Evolutionary conservation across 2,797 vertebrate genomes (phyloP).

Genomic region (Oreortyx pictus): DNA sequence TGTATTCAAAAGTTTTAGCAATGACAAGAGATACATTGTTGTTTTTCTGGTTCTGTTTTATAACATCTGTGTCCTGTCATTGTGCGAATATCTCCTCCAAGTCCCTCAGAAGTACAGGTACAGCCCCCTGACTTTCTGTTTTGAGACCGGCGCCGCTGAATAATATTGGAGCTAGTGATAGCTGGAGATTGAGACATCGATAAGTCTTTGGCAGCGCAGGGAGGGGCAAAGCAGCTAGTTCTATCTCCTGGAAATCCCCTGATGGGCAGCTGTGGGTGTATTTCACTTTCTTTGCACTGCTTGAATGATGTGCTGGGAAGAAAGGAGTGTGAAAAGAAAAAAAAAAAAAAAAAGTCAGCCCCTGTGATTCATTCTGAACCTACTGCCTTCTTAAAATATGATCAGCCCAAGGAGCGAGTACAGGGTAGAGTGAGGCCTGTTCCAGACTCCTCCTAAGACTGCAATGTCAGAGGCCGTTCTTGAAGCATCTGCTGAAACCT

Average conservation of each 20-base stretch:
- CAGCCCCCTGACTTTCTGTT: slow-evolving; percentile 5
- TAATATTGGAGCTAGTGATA: slow-evolving; percentile 18
- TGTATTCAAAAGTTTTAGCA: background rate
- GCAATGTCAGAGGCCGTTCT: background rate
- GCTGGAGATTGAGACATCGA: slow-evolving; percentile 10
- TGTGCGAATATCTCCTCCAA: background rate
- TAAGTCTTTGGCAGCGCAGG: slow-evolving; percentile 20
- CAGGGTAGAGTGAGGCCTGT: background rate
- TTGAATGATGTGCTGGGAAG: background rate
- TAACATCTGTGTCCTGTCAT: background rate
- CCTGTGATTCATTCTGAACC: slow-evolving; percentile 38
- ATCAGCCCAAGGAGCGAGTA: background rate
- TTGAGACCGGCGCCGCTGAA: background rate
- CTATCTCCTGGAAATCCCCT: slow-evolving; percentile 52
- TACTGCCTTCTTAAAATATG: background rate
- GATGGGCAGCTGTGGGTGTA: slow-evolving; percentile 30
- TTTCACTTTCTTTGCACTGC: slow-evolving; percentile 42
- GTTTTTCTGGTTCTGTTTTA: background rate
- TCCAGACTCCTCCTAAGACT: slow-evolving; percentile 11
- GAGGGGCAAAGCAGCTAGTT: slow-evolving; percentile 28
- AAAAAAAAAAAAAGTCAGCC: background rate
- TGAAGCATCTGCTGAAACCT: background rate
- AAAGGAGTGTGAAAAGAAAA: background rate
- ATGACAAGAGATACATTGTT: background rate
- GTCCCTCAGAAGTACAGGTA: background rate